Percentiles rank a stretch among this genome's conserved stretches.
These are phyloP conservation scores for Amphibalanus amphitrite DNA, from an alignment of 1,140 invertebrate species.

Conservation along the genomic window DNA sequence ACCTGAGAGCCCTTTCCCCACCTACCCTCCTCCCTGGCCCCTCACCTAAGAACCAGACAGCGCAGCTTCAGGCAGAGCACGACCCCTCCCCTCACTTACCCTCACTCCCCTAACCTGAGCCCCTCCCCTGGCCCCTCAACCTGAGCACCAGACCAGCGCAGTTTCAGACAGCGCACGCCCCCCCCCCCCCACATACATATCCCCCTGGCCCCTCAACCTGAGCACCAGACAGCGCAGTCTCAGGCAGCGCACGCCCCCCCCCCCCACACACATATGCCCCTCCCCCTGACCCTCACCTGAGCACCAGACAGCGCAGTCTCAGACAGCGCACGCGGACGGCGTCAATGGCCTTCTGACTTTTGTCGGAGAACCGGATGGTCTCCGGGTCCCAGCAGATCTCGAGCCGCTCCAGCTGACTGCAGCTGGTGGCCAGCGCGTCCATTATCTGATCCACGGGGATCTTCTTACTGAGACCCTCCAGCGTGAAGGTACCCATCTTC, in stretches of 20 bases:
- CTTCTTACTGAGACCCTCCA: conserved; percentile 81
- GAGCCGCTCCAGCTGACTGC: conserved; percentile 66
- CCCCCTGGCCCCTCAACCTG: too few species aligned
- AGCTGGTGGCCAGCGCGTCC: conserved; percentile 88
- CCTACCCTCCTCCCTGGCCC: too few species aligned
- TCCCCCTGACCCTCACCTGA: too few species aligned
- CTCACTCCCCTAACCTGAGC: too few species aligned
- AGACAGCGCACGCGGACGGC: conserved; percentile 73
- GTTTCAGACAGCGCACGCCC: conserved; percentile 9
- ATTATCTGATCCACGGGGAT: conserved; percentile 94
- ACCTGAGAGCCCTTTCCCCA: too few species aligned
- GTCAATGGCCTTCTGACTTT: conserved; percentile 93
- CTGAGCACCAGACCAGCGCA: conserved; percentile 22
- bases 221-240: conserved; percentile 63
- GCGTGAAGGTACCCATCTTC: conserved; percentile 2
- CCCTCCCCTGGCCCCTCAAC: too few species aligned
- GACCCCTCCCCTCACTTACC: too few species aligned
- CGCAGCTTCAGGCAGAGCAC: conserved; percentile 11
- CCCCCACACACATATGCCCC: too few species aligned
- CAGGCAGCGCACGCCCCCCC: too few species aligned
- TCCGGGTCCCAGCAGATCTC: conserved; percentile 97
- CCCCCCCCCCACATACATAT: too few species aligned
- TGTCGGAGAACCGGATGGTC: conserved; percentile 94
- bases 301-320: conserved; percentile 56
- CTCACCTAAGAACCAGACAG: conserved; percentile 8